Percentiles rank a stretch among this genome's conserved stretches.
phyloP scores from a whole-genome alignment of 2,113 vertebrate species.

The Mustelus asterias region DNA sequence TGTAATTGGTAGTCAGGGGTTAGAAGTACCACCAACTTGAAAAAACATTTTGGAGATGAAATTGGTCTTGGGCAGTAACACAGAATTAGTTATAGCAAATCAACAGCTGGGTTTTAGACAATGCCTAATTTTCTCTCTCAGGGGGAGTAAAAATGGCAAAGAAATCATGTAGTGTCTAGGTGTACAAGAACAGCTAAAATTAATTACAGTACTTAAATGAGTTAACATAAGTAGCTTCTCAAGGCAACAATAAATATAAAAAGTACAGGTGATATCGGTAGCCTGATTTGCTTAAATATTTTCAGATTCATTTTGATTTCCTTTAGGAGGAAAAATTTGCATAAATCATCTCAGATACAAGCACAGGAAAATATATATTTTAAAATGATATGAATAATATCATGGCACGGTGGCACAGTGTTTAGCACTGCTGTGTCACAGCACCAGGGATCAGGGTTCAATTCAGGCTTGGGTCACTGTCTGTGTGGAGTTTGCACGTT shows the following conservation, averaged over 20 bases:
- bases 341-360: background rate
- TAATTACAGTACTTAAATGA: background rate
- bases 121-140: background rate
- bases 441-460: too few species aligned
- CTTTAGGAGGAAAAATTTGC: background rate
- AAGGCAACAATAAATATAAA: background rate
- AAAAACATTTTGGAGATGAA: background rate
- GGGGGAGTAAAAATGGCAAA: background rate
- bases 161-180: background rate
- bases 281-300: background rate
- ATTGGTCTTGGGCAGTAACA: background rate
- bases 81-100: background rate
- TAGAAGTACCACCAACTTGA: background rate
- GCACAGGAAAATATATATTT: background rate
- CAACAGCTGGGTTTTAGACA: background rate
- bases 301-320: background rate
- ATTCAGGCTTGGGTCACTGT: too few species aligned
- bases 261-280: background rate
- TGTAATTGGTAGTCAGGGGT: background rate
- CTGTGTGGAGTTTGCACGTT: too few species aligned
- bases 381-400: background rate
- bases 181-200: background rate
- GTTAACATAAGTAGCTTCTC: background rate
- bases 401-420: too few species aligned
- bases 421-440: too few species aligned